Base-by-base conservation (phyloP, 2,888 invertebrate genomes). In the Tethea ocularis region DNA sequence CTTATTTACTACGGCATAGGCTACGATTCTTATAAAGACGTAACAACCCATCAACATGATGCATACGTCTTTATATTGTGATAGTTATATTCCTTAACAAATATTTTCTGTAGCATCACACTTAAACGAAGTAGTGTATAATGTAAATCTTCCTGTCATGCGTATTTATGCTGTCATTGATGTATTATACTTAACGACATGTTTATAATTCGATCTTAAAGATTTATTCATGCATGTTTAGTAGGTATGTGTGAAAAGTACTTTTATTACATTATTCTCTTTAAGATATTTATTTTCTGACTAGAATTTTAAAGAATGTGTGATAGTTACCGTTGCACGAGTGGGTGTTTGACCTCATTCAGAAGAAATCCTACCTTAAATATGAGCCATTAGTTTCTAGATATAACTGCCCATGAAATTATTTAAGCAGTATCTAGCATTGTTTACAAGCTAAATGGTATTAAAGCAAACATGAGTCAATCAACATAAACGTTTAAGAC, bases 301-400 rank as follows among this genome's bases (percentile, higher is more conserved):
- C 75, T 77, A 78, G 26, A 20, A 26, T 29, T 53, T 29, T 20
- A 33, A 20, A 26, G 29, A 53, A 26, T 15, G 46, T 53, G 29
- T 33, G 8, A 20, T 26, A 17, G 11, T 53, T 84, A 83, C 83
- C 79, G 80, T 78, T 83, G 75, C 60, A 59, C 62, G 64, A 63
- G 85, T 87, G 79, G 86, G 87, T 82, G 84, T 73, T 69, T 83
- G 81, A 77, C 86, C 84, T 70, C 71, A 78, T 84, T 86, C 73
- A 72, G 64, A 71, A 76, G 73, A 72, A 73, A 75, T 73, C 74
- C 71, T 69, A 75, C 86, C 85, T 77, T 84, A 84, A 82, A 87
- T 82, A 87, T 85, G 80, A 77, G 68, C 81, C 78, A 86, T 86
- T 87, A 86, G 75, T 77, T 77, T 59, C 66, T 64, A 69, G 72